Base-by-base conservation (phyloP, 2,888 invertebrate species). In the Nomada lathburiana region DNA sequence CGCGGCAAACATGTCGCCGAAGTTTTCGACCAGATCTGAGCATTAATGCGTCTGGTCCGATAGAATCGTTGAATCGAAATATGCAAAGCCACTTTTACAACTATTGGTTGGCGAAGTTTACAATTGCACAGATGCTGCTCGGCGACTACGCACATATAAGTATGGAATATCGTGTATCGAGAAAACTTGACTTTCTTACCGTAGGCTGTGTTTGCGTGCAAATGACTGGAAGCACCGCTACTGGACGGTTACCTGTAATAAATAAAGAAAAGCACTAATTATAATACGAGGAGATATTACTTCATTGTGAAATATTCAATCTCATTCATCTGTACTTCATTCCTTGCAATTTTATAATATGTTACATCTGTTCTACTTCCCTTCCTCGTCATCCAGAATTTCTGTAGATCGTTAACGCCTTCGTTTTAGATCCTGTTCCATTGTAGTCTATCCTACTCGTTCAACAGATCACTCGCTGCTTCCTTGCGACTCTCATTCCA, bases 161-260 rank as follows among this genome's bases (percentile, higher is more conserved):
- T 5, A 36, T 29, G 29, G 29, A 7, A 7, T 29, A 29, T 29
- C 29, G 29, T 29, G 29, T 42, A 44, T 36, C n/a, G n/a, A 11
- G 60, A 72, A 60, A 63, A 72, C 76, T 60, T 60, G 75, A 69
- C 65, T 60, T 59, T 63, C 85, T 87, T 77, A 87, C 87, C 87
- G 77, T 84, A 80, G 77, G 77, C 81, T 71, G 71, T 44, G 77
- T 69, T 60, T 80, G 59, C 76, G 74, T 53, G 60, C 16, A 69
- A 20, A 47, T 80, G 65, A 62, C 63, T 63, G 70, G 65, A 29
- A 67, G 68, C 60, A 50, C 59, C 67, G 82, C 77, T 84, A 81
- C 77, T 87, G 83, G 78, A 87, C 82, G 86, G 80, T 69, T 62
- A 78, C 84, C 87, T 87, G 81, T 42, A 86, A 87, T 70, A 70